Conservation (phyloP, 2,888 invertebrate genomes). For the Parelbella ahira region DNA sequence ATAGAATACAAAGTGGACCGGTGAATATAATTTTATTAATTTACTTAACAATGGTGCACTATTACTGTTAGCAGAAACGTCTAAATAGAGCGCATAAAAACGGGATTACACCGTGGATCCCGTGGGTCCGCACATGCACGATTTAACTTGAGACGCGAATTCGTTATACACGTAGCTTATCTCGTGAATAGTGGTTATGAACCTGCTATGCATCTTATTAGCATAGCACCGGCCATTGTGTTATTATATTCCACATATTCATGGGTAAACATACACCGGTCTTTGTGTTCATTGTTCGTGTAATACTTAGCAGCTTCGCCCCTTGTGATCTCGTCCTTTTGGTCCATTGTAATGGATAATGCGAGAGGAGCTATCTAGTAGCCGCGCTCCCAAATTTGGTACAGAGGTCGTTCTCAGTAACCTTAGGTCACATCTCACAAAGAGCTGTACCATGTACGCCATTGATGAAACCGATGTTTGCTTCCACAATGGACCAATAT, state of each 20-base stretch:
- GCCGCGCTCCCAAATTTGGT: conserved; percentile 52
- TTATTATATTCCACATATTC: conserved; percentile 69
- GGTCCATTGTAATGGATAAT: conserved; percentile 56
- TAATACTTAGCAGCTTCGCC: conserved; percentile 76
- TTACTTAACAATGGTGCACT: conserved; percentile 61
- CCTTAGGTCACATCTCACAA: conserved; percentile 70
- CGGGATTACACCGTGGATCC: conserved; percentile 55
- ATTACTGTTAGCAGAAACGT: conserved; percentile 63
- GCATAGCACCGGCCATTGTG: conserved; percentile 68
- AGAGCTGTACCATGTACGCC: conserved; percentile 59
- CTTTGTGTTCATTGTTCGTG: conserved; percentile 70
- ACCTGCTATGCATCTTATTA: conserved; percentile 75
- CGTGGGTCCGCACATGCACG: conserved; percentile 62
- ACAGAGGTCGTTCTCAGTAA: conserved; percentile 63
- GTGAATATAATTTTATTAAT: conserved; percentile 60
- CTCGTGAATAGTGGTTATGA: conserved; percentile 68
- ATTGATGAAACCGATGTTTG: conserved; percentile 47
- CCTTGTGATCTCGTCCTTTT: conserved; percentile 67
- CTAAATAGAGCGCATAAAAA: conserved; percentile 71
- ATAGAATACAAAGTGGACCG: conserved; percentile 31
- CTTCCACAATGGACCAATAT: conserved; percentile 35
- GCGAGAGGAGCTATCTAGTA: conserved; percentile 43
- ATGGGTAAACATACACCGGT: conserved; percentile 78
- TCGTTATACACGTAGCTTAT: conserved; percentile 78
- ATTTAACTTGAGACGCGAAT: conserved; percentile 77